Evolutionary conservation across 1,140 invertebrate genomes (phyloP), one percentile per base, ranked within the genome.

Genomic region (Drosophila lowei): DNA sequence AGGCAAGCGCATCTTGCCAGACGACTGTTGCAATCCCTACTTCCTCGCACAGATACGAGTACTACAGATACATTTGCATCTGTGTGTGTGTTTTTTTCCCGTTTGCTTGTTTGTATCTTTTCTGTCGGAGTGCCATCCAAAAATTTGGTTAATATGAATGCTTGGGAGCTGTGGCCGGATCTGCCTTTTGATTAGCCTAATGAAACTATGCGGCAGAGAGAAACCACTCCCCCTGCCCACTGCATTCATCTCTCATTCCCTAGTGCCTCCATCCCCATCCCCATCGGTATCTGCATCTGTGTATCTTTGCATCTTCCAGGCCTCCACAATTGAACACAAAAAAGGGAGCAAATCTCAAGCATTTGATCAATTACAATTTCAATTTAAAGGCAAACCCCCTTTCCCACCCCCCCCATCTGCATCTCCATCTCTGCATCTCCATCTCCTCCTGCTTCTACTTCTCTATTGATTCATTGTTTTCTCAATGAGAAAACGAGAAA

Each of bases 311-410:
- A 38, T 38, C 34, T 38, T 38, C 11, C 34, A 13, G 34, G 11
- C 34, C 34, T 38, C 11, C 11, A 38, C 79, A 85, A 85, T 85
- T 85, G 81, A 81, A 38, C 30, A 9, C 30, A 34, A 38, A 47
- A 47, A 56, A 42, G 49, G 64, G 65, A 67, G 57, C 63, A 85
- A 80, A 86, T 86, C 81, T 86, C 83, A 88, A 86, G 83, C 78
- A 86, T 81, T 86, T 83, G 64, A 88, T 86, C 83, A 86, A 86
- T 86, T 86, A 86, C 83, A 88, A 88, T 83, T 86, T 86, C 83
- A 86, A 86, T 86, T 86, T 83, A 88, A 81, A 79, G 34, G 34
- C 75, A 73, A 77, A 60, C 44, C 61, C 60, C 34, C 15, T 23
- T 11, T 15, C 41, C 18, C 30, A 13, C 25, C 25, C 41, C 63